phyloP scores from a whole-genome alignment of 2,113 vertebrate genomes.

The Cranoglanis bouderius region DNA sequence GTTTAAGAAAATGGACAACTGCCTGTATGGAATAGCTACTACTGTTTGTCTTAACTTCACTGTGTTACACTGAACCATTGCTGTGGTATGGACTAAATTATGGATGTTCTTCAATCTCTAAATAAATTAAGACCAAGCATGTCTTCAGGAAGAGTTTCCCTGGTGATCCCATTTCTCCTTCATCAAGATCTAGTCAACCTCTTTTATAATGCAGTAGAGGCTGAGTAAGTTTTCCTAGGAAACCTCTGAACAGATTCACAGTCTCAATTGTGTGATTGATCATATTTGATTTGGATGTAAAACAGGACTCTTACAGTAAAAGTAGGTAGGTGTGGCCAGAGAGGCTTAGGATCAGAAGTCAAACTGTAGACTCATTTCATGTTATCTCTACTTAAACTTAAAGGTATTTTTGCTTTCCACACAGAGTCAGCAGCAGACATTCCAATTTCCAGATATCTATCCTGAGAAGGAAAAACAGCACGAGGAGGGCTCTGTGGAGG shows the following conservation, averaged over 20 bases:
- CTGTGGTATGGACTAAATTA: constrained; percentile 73
- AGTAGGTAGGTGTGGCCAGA: neutral
- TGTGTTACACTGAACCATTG: constrained; percentile 64
- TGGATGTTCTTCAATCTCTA: constrained; percentile 69
- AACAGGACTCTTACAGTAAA: constrained; percentile 9
- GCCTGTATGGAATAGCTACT: neutral
- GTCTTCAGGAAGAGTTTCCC: constrained; percentile 49
- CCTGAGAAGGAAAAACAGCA: constrained; percentile 68
- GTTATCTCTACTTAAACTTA: constrained; percentile 31
- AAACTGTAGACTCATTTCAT: neutral
- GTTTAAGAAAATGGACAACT: neutral
- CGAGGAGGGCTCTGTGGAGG: constrained; percentile 68
- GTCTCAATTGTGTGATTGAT: neutral
- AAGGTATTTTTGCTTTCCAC: constrained; percentile 46
- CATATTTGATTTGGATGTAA: constrained; percentile 2
- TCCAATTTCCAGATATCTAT: constrained; percentile 92
- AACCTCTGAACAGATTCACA: neutral
- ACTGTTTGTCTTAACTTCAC: neutral
- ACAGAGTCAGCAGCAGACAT: constrained; percentile 86
- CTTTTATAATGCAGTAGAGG: neutral
- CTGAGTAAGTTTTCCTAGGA: neutral
- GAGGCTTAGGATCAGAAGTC: neutral
- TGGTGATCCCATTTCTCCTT: constrained; percentile 5
- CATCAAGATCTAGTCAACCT: neutral
- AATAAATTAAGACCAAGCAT: constrained; percentile 70